Evolutionary conservation across 2,888 invertebrate species (phyloP).

Genomic region (Hirtodrosophila cameraria): DNA sequence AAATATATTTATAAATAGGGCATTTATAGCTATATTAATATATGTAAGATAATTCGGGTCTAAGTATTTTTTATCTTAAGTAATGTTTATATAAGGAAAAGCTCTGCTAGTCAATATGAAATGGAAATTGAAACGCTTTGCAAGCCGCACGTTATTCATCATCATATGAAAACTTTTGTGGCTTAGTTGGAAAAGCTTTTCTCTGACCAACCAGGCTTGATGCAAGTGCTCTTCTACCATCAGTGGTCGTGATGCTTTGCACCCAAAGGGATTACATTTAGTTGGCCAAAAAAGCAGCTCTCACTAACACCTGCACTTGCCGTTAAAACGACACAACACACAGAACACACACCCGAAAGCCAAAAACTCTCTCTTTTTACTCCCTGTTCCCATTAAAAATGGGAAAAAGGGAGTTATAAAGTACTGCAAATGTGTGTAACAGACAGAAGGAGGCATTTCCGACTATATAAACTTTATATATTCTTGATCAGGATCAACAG

Average conservation of each 20-base stretch:
- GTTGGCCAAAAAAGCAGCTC: slow-evolving; percentile 18
- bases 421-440: too few species aligned
- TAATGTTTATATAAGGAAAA: neutral
- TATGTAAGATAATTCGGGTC: too few species aligned
- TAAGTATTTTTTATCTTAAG: neutral
- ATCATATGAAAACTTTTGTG: slow-evolving; percentile 8
- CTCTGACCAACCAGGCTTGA: slow-evolving; percentile 5
- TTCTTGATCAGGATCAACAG: too few species aligned
- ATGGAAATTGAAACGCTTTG: slow-evolving; percentile 32
- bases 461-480: too few species aligned
- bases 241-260: slow-evolving; percentile 10
- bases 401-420: too few species aligned
- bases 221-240: slow-evolving; percentile 17
- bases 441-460: too few species aligned
- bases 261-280: slow-evolving; percentile 27
- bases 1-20: too few species aligned
- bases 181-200: slow-evolving; percentile 3
- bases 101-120: slow-evolving; percentile 10
- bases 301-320: slow-evolving; percentile 33
- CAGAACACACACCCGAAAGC: slow-evolving; percentile 5
- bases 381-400: too few species aligned
- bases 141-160: slow-evolving; percentile 25
- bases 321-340: slow-evolving; percentile 19
- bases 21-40: too few species aligned
- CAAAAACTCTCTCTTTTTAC: neutral